Evolutionary conservation across 2,113 vertebrate genomes (phyloP), one percentile per base, ranked within the genome.

Genomic region (Danionella cerebrum): DNA sequence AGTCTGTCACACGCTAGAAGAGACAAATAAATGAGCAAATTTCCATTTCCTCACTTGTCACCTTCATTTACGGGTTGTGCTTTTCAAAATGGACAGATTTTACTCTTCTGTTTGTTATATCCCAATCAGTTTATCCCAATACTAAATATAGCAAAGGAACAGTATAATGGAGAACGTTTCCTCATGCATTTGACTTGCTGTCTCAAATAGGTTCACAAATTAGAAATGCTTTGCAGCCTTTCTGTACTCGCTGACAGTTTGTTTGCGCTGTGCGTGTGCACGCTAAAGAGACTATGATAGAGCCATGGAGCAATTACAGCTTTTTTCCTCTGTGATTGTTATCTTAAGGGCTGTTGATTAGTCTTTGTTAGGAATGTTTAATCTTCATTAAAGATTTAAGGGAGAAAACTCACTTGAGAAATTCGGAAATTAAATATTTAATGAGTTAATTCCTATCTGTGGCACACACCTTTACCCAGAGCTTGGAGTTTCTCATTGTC

Each of bases 361-460:
- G 79, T 71, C 76, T 82, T 83, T 77, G 78, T 83, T 80, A 66
- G 70, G 70, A 71, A 74, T 72, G 67, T 70, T 85, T 82, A 75
- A 80, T 87, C 79, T 83, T 84, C 83, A 86, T 87, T 86, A 86
- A 85, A 86, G 77, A 84, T 85, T 84, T 54, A 85, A 77, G 68
- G 44, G 58, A 70, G 69, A 77, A 80, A 81, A 79, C 67, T 78
- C 74, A 73, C 69, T 63, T 47, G 69, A 80, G 70, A 74, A 81
- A 73, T 73, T 80, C 73, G 13, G 68, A 80, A 82, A 80, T 85
- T 80, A 83, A 75, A 84, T 81, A 80, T 82, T 81, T 79, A 85
- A 80, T 71, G 58, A 83, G 76, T 76, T 86, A 82, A 85, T 80
- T 72, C 71, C 69, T 83, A 85, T 85, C 81, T 76, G 38, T 64